These are phyloP conservation scores for Clistopyga incitator DNA, from an alignment of 2,888 invertebrate species.

Conservation along the genomic window DNA sequence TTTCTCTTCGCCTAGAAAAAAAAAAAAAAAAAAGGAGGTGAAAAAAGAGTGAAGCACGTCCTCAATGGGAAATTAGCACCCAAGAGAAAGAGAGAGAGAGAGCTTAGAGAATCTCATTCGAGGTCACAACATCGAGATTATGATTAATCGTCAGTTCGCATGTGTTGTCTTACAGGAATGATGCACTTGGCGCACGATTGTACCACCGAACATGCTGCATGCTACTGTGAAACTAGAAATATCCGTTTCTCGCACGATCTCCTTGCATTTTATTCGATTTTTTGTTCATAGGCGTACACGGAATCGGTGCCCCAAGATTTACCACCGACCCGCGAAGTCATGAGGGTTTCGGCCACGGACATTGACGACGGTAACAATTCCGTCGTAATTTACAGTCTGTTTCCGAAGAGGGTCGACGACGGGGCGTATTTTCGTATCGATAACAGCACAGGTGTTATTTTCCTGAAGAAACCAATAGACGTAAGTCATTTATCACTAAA, in stretches of 20 bases:
- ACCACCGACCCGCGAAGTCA: slow-evolving; percentile 89
- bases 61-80: slow-evolving; percentile 3
- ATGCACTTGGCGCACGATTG: slow-evolving; percentile 62
- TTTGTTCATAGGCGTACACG: slow-evolving; percentile 85
- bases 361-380: slow-evolving; percentile 97
- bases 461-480: slow-evolving; percentile 88
- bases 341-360: slow-evolving; percentile 96
- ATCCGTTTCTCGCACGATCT: neutral
- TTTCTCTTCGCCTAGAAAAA: too few species aligned
- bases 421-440: slow-evolving; percentile 93
- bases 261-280: slow-evolving; percentile 29
- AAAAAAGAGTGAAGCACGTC: slow-evolving; percentile 4
- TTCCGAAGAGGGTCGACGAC: slow-evolving; percentile 83
- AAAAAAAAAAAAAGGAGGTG: neutral
- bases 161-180: slow-evolving; percentile 61
- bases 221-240: slow-evolving; percentile 40
- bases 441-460: slow-evolving; percentile 93
- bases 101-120: neutral
- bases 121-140: slow-evolving; percentile 17
- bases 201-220: slow-evolving; percentile 56
- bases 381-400: slow-evolving; percentile 89
- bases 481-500: too few species aligned
- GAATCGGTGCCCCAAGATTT: slow-evolving; percentile 94
- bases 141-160: slow-evolving; percentile 50
- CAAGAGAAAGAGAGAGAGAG: too few species aligned